phyloP scores from a whole-genome alignment of 1,140 invertebrate genomes.

The Nasonia longicornis region DNA sequence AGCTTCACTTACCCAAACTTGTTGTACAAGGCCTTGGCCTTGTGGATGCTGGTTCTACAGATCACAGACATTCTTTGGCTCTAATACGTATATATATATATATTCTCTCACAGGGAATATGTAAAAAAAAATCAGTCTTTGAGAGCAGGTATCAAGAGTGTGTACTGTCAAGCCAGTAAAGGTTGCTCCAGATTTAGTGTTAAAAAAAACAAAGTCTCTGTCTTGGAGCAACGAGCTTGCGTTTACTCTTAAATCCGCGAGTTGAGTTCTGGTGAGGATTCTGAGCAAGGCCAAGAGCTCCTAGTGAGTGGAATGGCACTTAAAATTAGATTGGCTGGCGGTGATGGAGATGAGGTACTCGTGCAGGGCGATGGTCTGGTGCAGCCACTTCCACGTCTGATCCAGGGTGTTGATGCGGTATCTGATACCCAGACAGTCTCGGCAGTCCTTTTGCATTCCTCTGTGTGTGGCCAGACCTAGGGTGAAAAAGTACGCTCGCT shows the following conservation, averaged over 20 bases:
- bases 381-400: conserved; percentile 93
- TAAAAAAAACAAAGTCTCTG: neutral
- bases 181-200: neutral
- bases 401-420: conserved; percentile 85
- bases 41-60: conserved; percentile 42
- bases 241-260: no score
- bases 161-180: neutral
- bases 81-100: conserved; percentile 35
- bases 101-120: conserved; percentile 22
- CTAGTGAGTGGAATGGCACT: conserved; percentile 57
- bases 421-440: conserved; percentile 87
- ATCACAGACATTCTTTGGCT: conserved; percentile 58
- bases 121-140: conserved; percentile 43
- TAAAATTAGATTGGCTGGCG: conserved; percentile 76
- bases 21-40: conserved; percentile 18
- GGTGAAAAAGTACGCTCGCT: conserved; percentile 48
- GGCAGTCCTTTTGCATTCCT: conserved; percentile 85
- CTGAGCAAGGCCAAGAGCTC: neutral
- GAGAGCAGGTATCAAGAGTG: neutral
- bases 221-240: no score
- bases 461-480: conserved; percentile 74
- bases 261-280: neutral
- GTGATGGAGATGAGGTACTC: conserved; percentile 85
- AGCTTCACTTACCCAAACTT: conserved; percentile 36
- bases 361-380: conserved; percentile 87